phyloP scores from a whole-genome alignment of 2,113 vertebrate species.

The Dasyurus viverrinus region DNA sequence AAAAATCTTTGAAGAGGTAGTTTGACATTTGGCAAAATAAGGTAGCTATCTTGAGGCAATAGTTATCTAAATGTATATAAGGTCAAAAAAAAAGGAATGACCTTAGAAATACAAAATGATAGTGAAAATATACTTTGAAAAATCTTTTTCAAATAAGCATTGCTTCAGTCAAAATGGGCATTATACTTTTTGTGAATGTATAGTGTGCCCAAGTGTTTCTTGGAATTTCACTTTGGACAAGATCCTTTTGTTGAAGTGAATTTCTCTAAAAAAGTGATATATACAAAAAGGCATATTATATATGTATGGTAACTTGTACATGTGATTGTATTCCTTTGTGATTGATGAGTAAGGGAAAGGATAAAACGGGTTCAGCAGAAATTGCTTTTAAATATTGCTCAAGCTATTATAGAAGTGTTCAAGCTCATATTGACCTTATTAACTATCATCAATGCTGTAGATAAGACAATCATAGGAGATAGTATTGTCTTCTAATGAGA shows the following conservation, averaged over 20 bases:
- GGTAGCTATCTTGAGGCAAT: neutral
- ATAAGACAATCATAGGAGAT: neutral
- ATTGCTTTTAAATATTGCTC: neutral
- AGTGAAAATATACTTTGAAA: conserved; percentile 18
- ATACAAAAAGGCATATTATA: neutral
- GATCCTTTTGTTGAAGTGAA: neutral
- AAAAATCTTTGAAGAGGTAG: conserved; percentile 14
- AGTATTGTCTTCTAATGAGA: neutral
- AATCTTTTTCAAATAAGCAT: conserved; percentile 16
- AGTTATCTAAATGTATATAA: neutral
- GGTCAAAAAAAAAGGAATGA: conserved; percentile 22
- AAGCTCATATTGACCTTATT: conserved; percentile 10
- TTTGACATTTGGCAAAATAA: conserved; percentile 18
- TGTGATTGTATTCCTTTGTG: conserved; percentile 11
- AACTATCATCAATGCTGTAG: neutral
- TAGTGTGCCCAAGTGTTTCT: neutral
- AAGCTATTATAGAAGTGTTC: neutral
- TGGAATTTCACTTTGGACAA: conserved; percentile 46
- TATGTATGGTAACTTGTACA: neutral
- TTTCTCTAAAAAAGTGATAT: conserved; percentile 7
- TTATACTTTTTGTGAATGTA: neutral
- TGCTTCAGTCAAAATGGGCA: conserved; percentile 17
- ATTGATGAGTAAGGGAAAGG: conserved; percentile 20
- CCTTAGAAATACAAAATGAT: conserved; percentile 34
- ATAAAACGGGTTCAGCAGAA: conserved; percentile 26